Percentiles rank a stretch among this genome's conserved stretches.
These are phyloP conservation scores for Campylorhamphus procurvoides DNA, from an alignment of 2,113 vertebrate genomes.

Conservation along the genomic window DNA sequence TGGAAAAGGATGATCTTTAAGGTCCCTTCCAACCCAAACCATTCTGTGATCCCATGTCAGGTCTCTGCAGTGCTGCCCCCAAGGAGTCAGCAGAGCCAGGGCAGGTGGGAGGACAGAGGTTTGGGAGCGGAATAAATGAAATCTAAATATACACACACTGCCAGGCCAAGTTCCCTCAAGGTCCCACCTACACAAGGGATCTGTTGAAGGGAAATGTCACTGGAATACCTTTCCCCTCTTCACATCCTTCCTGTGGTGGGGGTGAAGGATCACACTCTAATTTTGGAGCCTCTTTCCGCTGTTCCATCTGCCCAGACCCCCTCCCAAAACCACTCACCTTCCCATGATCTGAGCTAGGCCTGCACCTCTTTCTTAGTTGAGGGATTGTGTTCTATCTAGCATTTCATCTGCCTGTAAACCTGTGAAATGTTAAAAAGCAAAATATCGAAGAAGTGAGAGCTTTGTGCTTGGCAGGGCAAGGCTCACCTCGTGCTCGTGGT, in stretches of 20 bases:
- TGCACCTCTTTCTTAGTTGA: not conserved
- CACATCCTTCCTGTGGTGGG: not conserved
- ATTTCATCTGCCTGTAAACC: not conserved
- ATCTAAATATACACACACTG: not conserved
- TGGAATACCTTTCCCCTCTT: not conserved
- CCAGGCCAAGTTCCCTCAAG: not conserved
- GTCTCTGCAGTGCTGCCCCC: not conserved
- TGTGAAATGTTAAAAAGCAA: not conserved
- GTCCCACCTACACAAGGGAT: not conserved
- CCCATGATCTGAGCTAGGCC: not conserved
- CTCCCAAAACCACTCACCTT: not conserved
- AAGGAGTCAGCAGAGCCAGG: fast-evolving
- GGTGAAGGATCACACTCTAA: not conserved
- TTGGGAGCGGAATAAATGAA: not conserved
- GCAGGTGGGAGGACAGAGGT: not conserved
- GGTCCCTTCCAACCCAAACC: not conserved
- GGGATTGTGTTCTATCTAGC: not conserved
- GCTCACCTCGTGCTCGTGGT: not conserved
- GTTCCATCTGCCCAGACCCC: not conserved
- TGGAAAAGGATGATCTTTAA: not conserved
- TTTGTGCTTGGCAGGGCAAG: not conserved
- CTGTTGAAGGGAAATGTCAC: not conserved
- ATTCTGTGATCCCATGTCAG: not conserved
- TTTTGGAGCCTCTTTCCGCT: not conserved
- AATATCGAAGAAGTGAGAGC: not conserved